Conservation (phyloP, 1,140 invertebrate species). For the Drosophila nigromelanica region DNA sequence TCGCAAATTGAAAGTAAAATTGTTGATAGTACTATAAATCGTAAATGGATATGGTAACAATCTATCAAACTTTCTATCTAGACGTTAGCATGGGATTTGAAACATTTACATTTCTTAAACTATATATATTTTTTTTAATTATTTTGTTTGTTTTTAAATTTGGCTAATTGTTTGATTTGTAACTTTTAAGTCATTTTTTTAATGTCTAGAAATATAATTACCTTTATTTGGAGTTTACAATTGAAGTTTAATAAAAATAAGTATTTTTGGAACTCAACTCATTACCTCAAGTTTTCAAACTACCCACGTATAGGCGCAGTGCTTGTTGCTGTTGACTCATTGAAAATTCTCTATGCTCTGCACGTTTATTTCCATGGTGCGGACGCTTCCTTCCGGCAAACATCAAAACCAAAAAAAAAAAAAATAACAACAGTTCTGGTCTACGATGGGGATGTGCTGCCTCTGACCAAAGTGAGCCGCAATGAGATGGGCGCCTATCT, state of each 20-base stretch:
- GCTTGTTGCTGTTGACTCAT: slow-evolving; percentile 28
- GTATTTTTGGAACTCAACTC: no score
- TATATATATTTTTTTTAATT: no score
- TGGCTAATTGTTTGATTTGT: no score
- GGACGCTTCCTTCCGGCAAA: slow-evolving; percentile 45
- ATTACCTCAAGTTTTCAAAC: slow-evolving; percentile 12
- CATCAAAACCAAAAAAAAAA: slow-evolving; percentile 25
- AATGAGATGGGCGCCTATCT: slow-evolving; percentile 95
- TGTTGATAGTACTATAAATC: not conserved
- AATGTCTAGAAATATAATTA: no score
- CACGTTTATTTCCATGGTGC: slow-evolving; percentile 59
- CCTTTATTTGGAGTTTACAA: no score
- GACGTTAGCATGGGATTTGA: no score
- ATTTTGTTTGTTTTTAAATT: not conserved
- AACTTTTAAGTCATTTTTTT: no score
- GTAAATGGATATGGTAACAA: not conserved
- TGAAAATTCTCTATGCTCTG: slow-evolving; percentile 38
- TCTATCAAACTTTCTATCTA: no score
- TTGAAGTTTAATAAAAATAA: no score
- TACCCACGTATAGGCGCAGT: slow-evolving; percentile 7
- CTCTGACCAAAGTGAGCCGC: slow-evolving; percentile 92
- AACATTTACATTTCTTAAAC: no score
- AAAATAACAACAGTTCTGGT: slow-evolving; percentile 86
- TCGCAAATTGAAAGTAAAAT: not conserved
- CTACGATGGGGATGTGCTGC: slow-evolving; percentile 92